Evolutionary conservation across 2,888 invertebrate species (phyloP).

Genomic region (Eurois occulta): DNA sequence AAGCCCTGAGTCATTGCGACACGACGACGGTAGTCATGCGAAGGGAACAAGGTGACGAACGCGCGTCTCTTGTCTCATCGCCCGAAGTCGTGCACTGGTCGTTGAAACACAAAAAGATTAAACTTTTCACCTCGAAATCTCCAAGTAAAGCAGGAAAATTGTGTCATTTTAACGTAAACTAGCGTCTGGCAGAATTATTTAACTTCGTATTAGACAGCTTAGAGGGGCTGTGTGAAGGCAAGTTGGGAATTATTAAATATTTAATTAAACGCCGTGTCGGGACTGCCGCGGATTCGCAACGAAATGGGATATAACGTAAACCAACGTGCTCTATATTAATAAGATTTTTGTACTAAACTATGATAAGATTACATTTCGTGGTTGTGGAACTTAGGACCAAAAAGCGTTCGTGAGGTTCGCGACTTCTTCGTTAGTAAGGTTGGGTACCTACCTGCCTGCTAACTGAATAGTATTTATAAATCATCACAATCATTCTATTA

Average conservation of each 20-base stretch:
- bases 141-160: constrained; percentile 24
- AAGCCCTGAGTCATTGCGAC: not conserved
- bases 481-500: not conserved
- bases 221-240: constrained; percentile 39
- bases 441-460: not conserved
- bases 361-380: constrained; percentile 27
- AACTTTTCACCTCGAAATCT: constrained; percentile 22
- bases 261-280: constrained; percentile 65
- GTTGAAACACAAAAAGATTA: constrained; percentile 2
- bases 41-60: not conserved
- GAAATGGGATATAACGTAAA: constrained; percentile 46
- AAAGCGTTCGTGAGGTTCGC: not conserved
- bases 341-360: constrained; percentile 45
- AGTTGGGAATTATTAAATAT: constrained; percentile 70
- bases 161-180: constrained; percentile 44
- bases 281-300: constrained; percentile 38
- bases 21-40: not conserved
- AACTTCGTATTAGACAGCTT: constrained; percentile 36
- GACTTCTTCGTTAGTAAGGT: not conserved
- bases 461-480: not conserved
- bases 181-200: constrained; percentile 51
- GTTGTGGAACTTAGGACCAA: not conserved
- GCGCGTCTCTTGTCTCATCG: not conserved
- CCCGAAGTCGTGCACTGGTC: not conserved
- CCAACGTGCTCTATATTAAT: constrained; percentile 47